Evolutionary conservation across 2,888 invertebrate genomes (phyloP).

Genomic region (Anthoptus insignis): DNA sequence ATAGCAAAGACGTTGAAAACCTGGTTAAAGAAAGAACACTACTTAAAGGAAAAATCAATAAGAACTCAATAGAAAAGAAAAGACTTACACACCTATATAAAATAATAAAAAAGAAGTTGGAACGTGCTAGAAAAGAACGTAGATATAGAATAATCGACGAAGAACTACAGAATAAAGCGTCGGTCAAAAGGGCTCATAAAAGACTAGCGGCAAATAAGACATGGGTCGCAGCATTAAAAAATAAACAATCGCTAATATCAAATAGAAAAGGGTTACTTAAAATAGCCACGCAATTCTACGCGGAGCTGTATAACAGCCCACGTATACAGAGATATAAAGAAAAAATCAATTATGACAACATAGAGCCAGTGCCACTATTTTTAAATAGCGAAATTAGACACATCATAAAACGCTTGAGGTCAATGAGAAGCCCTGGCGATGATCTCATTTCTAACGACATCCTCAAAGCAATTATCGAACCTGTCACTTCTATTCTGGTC

Average conservation of each 20-base stretch:
- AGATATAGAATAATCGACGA: neutral
- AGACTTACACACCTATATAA: neutral
- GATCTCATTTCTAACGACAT: constrained; percentile 5
- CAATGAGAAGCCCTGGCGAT: constrained; percentile 4
- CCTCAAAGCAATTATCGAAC: neutral
- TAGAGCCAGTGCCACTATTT: neutral
- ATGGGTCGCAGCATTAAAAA: neutral
- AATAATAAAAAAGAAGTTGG: neutral
- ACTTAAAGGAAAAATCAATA: neutral
- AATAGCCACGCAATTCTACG: neutral
- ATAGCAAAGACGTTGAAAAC: neutral
- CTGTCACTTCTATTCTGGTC: neutral
- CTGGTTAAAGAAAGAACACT: neutral
- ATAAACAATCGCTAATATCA: neutral
- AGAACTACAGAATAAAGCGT: constrained; percentile 3
- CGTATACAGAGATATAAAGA: no score
- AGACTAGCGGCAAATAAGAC: neutral
- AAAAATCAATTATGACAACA: neutral
- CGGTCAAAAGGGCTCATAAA: constrained; percentile 5
- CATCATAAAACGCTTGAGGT: neutral
- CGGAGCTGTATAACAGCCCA: neutral
- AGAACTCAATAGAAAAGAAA: neutral
- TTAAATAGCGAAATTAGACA: neutral
- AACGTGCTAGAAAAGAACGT: neutral
- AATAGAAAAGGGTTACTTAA: neutral